phyloP scores from a whole-genome alignment of 2,888 invertebrate genomes.

The Chrysolina oricalcia region DNA sequence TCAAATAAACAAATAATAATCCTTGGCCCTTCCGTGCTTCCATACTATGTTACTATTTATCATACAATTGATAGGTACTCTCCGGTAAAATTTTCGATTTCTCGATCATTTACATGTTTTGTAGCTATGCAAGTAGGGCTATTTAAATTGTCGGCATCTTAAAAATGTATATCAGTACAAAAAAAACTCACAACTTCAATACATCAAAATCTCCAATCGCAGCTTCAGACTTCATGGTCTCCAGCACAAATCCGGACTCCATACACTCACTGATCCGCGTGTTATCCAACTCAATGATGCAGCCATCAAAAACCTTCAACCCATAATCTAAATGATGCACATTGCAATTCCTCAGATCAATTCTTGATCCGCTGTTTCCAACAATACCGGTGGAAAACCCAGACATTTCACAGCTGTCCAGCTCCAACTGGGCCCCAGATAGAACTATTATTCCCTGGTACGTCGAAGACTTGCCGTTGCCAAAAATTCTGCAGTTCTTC shows the following conservation, averaged over 20 bases:
- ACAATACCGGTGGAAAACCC: conserved; percentile 75
- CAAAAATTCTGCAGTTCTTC: conserved; percentile 73
- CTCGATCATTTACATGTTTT: too few species aligned
- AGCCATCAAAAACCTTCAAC: conserved; percentile 71
- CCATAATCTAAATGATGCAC: conserved; percentile 66
- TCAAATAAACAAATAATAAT: too few species aligned
- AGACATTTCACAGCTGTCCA: conserved; percentile 72
- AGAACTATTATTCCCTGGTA: conserved; percentile 75
- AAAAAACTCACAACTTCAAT: conserved; percentile 63
- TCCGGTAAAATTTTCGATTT: too few species aligned
- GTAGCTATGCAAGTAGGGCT: too few species aligned
- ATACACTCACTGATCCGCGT: conserved; percentile 71
- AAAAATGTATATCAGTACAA: too few species aligned
- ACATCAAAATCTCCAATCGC: conserved; percentile 63
- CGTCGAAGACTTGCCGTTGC: conserved; percentile 73
- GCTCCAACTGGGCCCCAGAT: conserved; percentile 69
- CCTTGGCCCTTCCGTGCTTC: too few species aligned
- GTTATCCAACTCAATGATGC: conserved; percentile 65
- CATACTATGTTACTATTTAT: too few species aligned
- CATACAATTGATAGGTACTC: too few species aligned
- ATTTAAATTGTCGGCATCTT: too few species aligned
- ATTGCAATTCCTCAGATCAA: conserved; percentile 65
- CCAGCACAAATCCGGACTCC: conserved; percentile 73
- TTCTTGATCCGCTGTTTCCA: conserved; percentile 69
- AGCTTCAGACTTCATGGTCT: conserved; percentile 68